Conservation (phyloP, 2,888 invertebrate genomes). For the Seira ritae region DNA sequence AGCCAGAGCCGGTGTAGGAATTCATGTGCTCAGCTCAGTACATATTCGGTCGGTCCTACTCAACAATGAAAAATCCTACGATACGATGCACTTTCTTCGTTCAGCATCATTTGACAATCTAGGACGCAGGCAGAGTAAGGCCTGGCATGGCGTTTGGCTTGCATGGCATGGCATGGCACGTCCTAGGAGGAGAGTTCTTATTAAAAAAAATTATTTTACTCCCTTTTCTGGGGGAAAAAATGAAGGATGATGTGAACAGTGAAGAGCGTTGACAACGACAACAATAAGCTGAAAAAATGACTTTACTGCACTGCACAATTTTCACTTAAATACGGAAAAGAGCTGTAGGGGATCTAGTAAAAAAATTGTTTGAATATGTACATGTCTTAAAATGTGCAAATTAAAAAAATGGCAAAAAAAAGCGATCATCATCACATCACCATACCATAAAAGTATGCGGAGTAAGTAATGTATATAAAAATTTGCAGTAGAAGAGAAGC, state of each 20-base stretch:
- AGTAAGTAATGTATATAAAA: no score
- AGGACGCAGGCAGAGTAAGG: slow-evolving; percentile 27
- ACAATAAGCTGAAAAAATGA: slow-evolving; percentile 3
- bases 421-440: no score
- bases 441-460: no score
- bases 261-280: slow-evolving; percentile 1
- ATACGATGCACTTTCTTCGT: slow-evolving; percentile 11
- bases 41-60: neutral
- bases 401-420: no score
- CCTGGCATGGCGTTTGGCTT: neutral
- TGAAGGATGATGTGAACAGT: neutral
- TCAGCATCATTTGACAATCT: slow-evolving; percentile 63
- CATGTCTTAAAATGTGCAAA: no score
- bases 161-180: no score
- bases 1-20: neutral
- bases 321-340: slow-evolving; percentile 49
- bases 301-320: neutral
- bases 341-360: slow-evolving; percentile 46
- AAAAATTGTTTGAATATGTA: neutral
- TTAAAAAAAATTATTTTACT: no score
- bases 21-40: neutral
- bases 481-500: no score
- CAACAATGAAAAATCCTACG: slow-evolving; percentile 12
- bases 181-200: no score
- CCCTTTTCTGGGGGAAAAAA: no score